Evolutionary conservation across 1,140 invertebrate species (phyloP).

Genomic region (Acarapis woodi): DNA sequence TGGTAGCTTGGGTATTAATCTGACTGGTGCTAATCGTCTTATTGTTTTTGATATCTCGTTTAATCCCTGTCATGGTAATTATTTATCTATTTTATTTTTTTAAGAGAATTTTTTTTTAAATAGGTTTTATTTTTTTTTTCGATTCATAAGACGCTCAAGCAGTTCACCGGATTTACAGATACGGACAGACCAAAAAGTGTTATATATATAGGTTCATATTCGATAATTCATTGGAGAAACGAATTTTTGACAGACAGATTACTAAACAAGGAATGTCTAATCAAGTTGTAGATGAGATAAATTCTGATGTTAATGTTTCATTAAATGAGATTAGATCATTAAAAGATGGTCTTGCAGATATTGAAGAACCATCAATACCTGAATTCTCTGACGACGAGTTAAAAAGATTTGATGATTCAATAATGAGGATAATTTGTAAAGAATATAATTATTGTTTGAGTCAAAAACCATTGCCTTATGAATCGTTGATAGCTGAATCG

Average conservation of each 20-base stretch:
- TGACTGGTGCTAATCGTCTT: slow-evolving; percentile 75
- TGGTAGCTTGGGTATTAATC: slow-evolving; percentile 70
- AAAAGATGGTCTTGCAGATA: slow-evolving; percentile 59
- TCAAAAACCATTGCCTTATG: slow-evolving; percentile 61
- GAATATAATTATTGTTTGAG: slow-evolving; percentile 31
- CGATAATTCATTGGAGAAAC: slow-evolving; percentile 84
- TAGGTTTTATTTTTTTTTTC: no score
- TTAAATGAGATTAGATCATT: slow-evolving; percentile 79
- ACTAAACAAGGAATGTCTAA: slow-evolving; percentile 54
- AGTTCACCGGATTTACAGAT: slow-evolving; percentile 85
- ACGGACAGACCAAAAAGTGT: slow-evolving; percentile 75
- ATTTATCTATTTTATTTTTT: no score
- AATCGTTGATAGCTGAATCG: slow-evolving; percentile 72
- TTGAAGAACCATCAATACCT: slow-evolving; percentile 27
- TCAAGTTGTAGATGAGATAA: slow-evolving; percentile 85
- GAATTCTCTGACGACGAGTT: slow-evolving; percentile 30
- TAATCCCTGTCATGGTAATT: slow-evolving; percentile 99
- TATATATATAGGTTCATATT: slow-evolving; percentile 87
- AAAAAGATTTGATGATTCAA: slow-evolving; percentile 43
- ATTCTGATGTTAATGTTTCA: slow-evolving; percentile 78
- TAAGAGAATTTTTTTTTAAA: no score
- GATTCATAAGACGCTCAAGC: slow-evolving; percentile 82
- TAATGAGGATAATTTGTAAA: slow-evolving; percentile 41
- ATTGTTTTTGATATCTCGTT: slow-evolving; percentile 94
- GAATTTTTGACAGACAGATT: slow-evolving; percentile 91